phyloP scores from a whole-genome alignment of 2,113 vertebrate genomes.

The Trichechus manatus region DNA sequence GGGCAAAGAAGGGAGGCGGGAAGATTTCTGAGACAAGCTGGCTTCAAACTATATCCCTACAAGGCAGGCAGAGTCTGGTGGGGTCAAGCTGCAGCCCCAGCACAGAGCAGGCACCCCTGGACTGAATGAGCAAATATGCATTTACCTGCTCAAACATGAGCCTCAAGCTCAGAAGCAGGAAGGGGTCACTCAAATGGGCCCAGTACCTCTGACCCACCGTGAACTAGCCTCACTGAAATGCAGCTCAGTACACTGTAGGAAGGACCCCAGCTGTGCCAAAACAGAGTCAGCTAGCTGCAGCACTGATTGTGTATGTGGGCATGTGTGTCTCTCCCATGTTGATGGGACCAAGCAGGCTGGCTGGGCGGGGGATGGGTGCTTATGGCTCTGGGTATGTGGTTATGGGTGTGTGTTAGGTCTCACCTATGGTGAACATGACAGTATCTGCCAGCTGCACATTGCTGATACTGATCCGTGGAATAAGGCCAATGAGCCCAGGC shows the following conservation, averaged over 20 bases:
- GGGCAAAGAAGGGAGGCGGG: neutral
- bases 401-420: conserved; percentile 66
- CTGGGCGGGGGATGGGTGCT: neutral
- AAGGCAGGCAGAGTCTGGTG: conserved; percentile 24
- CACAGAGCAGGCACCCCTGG: neutral
- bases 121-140: neutral
- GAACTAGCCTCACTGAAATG: conserved; percentile 24
- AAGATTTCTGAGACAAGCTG: neutral
- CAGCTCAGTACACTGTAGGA: neutral
- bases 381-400: conserved; percentile 37
- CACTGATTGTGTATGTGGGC: neutral
- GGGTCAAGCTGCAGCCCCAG: neutral
- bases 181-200: conserved; percentile 6
- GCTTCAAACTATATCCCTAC: neutral
- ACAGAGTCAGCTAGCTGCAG: neutral
- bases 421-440: conserved; percentile 99
- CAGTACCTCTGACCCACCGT: neutral
- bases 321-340: neutral
- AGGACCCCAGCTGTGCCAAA: neutral
- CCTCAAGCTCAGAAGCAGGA: conserved; percentile 31
- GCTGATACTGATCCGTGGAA: conserved; percentile 98
- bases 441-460: conserved; percentile 98
- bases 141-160: neutral
- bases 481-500: conserved; percentile 97
- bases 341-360: conserved; percentile 3